Conservation (phyloP, 2,888 invertebrate species). For the Lottia gigantea region DNA sequence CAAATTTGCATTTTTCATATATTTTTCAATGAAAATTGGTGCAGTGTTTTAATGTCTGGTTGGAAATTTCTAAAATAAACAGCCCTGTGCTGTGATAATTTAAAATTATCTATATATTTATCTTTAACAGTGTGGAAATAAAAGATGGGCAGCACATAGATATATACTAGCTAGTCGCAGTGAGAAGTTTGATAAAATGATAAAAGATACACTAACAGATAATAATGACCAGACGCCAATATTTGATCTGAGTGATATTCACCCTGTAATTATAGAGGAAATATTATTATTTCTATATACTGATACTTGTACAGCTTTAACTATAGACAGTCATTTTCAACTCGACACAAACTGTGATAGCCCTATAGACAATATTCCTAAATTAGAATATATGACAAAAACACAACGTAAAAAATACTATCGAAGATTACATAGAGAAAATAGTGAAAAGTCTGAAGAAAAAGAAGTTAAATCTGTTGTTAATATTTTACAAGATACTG, state of each 20-base stretch:
- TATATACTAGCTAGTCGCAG: conserved; percentile 78
- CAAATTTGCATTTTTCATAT: too few species aligned
- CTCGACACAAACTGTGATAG: conserved; percentile 20
- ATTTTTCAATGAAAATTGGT: too few species aligned
- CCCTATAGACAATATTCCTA: not conserved
- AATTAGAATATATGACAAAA: conserved; percentile 5
- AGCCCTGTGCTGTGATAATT: too few species aligned
- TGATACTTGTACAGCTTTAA: conserved; percentile 75
- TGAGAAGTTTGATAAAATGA: conserved; percentile 71
- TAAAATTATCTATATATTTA: conserved; percentile 17
- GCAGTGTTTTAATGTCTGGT: too few species aligned
- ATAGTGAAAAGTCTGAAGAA: conserved; percentile 15
- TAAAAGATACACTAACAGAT: conserved; percentile 19
- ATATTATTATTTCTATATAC: conserved; percentile 80
- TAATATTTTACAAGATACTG: conserved; percentile 56
- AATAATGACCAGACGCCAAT: conserved; percentile 35
- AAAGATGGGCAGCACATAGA: conserved; percentile 78
- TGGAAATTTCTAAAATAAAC: too few species aligned
- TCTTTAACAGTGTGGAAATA: conserved; percentile 72
- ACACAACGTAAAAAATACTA: conserved; percentile 33
- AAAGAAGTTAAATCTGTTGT: conserved; percentile 44
- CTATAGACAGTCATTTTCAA: conserved; percentile 65
- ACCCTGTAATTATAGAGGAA: conserved; percentile 78
- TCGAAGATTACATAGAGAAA: conserved; percentile 42
- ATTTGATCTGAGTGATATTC: conserved; percentile 72